These are phyloP conservation scores for Eupithecia inturbata DNA, from an alignment of 2,888 invertebrate species.

Conservation along the genomic window DNA sequence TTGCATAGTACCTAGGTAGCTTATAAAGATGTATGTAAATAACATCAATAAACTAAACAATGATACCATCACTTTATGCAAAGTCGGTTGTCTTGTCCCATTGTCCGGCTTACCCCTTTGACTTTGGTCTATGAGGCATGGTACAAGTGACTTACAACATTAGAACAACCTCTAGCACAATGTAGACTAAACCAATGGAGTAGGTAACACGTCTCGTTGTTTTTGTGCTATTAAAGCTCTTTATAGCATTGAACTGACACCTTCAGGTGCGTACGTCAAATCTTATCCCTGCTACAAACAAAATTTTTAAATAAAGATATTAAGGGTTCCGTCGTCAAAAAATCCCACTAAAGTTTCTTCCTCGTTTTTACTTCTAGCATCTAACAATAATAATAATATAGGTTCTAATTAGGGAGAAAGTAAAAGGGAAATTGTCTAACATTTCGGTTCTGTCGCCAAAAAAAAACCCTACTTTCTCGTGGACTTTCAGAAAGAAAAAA, in stretches of 20 bases:
- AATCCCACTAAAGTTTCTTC: too few relatives aligned
- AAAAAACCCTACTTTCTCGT: too few relatives aligned
- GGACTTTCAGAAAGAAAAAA: too few relatives aligned
- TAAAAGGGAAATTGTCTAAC: too few relatives aligned
- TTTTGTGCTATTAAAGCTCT: neutral
- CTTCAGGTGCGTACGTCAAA: too few relatives aligned
- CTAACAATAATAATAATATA: too few relatives aligned
- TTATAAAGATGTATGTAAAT: neutral
- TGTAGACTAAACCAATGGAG: neutral
- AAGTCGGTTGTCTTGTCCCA: slow-evolving; percentile 5
- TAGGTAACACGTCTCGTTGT: neutral
- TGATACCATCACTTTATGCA: slow-evolving; percentile 7
- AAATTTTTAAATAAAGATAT: too few relatives aligned
- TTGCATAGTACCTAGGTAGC: neutral
- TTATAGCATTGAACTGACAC: neutral
- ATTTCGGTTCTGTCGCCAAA: too few relatives aligned
- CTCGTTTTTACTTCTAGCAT: too few relatives aligned
- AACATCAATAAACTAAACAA: neutral
- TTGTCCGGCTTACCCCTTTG: slow-evolving; percentile 15
- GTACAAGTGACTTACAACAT: slow-evolving; percentile 6
- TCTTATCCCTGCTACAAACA: too few relatives aligned
- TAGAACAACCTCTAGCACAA: neutral
- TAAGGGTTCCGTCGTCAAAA: too few relatives aligned
- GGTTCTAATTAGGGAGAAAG: too few relatives aligned
- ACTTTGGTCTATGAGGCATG: slow-evolving; percentile 28